A percentile compares a stretch with the other conserved stretches of the same genome.
Evolutionary conservation across 2,797 vertebrate species (phyloP).

Genomic region (Chelonia mydas): DNA sequence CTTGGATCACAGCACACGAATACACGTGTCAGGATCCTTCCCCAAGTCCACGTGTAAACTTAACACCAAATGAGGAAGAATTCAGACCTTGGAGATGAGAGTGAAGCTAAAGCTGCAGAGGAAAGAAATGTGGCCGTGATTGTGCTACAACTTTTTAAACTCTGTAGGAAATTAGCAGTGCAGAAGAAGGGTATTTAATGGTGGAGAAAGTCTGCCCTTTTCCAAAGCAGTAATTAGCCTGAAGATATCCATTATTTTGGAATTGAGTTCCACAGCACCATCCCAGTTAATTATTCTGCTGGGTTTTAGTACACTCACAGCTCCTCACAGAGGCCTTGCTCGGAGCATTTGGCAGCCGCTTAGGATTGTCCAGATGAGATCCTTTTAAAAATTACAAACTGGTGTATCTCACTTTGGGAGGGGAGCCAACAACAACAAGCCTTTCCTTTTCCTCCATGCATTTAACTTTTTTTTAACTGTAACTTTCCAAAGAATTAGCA

Average conservation of each 20-base stretch:
- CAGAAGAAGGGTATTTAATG: not conserved
- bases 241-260: constrained; percentile 7
- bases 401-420: constrained; percentile 74
- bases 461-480: constrained; percentile 66
- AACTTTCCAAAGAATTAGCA: constrained; percentile 52
- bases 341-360: constrained; percentile 68
- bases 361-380: constrained; percentile 76
- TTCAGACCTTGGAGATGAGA: not conserved
- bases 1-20: constrained; percentile 1
- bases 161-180: fast-evolving
- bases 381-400: constrained; percentile 72
- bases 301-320: constrained; percentile 42
- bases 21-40: not conserved
- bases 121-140: not conserved
- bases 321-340: constrained; percentile 69
- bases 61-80: not conserved
- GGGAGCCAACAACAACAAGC: constrained; percentile 69
- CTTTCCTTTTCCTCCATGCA: constrained; percentile 65
- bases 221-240: not conserved
- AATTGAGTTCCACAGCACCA: constrained; percentile 17
- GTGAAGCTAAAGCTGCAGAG: not conserved
- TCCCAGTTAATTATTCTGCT: not conserved
- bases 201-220: not conserved
- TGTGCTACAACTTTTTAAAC: not conserved
- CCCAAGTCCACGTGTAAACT: not conserved